phyloP scores from a whole-genome alignment of 2,113 vertebrate genomes.

The Camelus bactrianus region DNA sequence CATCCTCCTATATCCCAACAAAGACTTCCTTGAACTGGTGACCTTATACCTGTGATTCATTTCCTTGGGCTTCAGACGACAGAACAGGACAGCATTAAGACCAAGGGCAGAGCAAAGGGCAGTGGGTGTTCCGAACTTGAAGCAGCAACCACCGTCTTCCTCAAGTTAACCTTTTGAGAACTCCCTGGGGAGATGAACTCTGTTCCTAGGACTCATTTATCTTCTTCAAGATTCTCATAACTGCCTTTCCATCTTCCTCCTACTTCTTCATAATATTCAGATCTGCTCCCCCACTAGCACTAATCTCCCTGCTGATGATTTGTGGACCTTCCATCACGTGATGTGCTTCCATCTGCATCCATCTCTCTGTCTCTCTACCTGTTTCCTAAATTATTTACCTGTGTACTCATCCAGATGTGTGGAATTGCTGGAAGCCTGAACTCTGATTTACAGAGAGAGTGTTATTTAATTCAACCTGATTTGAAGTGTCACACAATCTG shows the following conservation, averaged over 20 bases:
- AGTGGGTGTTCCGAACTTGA: background rate
- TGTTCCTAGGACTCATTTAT: background rate
- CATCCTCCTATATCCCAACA: background rate
- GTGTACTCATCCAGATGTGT: constrained; percentile 36
- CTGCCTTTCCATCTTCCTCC: background rate
- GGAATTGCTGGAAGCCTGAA: constrained; percentile 53
- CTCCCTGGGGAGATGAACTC: background rate
- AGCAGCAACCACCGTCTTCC: accelerated
- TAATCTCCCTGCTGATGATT: background rate
- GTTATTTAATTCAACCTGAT: constrained; percentile 67
- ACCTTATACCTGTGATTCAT: background rate
- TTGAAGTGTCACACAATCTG: constrained; percentile 63
- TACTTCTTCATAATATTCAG: background rate
- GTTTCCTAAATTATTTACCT: constrained; percentile 42
- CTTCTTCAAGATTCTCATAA: background rate
- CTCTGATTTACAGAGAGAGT: constrained; percentile 14
- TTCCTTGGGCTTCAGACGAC: background rate
- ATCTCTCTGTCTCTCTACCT: background rate
- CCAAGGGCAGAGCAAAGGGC: background rate
- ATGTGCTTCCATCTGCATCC: background rate
- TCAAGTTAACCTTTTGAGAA: background rate
- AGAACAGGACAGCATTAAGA: background rate
- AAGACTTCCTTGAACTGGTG: background rate
- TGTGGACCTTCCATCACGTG: background rate
- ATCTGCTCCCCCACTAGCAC: background rate